Evolutionary conservation across 2,888 invertebrate species (phyloP).

Genomic region (Rhabditophanes sp.): DNA sequence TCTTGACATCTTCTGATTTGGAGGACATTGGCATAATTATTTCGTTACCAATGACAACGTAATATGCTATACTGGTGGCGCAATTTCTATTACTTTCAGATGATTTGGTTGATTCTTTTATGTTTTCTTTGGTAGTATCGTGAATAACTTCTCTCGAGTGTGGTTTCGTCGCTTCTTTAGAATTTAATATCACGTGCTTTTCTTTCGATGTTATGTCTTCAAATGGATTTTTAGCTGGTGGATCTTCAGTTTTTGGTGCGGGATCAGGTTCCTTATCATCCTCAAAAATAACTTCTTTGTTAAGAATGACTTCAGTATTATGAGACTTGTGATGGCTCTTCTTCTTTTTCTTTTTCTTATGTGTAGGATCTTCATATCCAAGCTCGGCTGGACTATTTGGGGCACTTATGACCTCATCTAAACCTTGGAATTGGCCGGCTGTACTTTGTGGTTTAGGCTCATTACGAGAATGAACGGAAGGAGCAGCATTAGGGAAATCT

Average conservation of each 20-base stretch:
- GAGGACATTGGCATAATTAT: conserved; percentile 19
- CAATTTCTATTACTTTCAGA: conserved; percentile 16
- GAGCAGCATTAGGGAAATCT: background rate
- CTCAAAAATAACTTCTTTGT: no score
- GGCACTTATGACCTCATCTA: conserved; percentile 1
- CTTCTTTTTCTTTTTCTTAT: no score
- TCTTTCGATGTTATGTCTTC: background rate
- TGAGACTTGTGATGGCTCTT: no score
- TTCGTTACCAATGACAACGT: conserved; percentile 37
- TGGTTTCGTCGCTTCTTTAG: conserved; percentile 4
- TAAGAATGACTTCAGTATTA: no score
- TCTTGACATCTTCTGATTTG: conserved; percentile 11
- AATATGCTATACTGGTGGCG: conserved; percentile 26
- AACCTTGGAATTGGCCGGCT: conserved; percentile 8
- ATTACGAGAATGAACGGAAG: no score
- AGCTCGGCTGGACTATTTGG: conserved; percentile 7
- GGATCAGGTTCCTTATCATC: no score
- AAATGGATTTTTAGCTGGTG: conserved; percentile 5
- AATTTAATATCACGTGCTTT: conserved; percentile 1
- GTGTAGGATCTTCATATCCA: conserved; percentile 8
- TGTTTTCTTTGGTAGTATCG: no score
- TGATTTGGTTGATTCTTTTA: no score
- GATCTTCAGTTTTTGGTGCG: no score
- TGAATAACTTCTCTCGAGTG: conserved; percentile 14
- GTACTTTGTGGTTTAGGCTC: conserved; percentile 8